Evolutionary conservation across 2,888 invertebrate species (phyloP).

Genomic region (Tetragnatha montana): DNA sequence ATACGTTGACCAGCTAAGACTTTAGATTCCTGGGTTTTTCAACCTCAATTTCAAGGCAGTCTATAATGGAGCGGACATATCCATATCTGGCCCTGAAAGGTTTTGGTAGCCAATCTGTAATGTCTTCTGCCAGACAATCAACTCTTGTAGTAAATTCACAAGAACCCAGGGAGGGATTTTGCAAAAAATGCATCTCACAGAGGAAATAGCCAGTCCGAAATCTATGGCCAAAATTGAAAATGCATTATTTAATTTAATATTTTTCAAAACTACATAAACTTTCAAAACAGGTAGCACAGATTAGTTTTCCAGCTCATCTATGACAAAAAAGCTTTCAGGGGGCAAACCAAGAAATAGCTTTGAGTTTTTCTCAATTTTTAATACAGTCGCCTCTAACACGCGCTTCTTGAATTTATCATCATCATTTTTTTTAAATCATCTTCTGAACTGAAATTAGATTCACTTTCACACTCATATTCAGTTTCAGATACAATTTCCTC

Average conservation of each 20-base stretch:
- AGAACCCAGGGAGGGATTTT: slow-evolving; percentile 18
- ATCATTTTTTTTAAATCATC: neutral
- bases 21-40: slow-evolving; percentile 75
- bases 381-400: neutral
- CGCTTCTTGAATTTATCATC: neutral
- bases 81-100: slow-evolving; percentile 24
- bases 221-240: slow-evolving; percentile 32
- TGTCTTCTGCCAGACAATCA: slow-evolving; percentile 21
- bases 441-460: slow-evolving; percentile 14
- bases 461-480: slow-evolving; percentile 4
- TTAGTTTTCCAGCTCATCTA: neutral
- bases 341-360: slow-evolving; percentile 31
- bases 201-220: slow-evolving; percentile 5
- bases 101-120: slow-evolving; percentile 2
- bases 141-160: slow-evolving; percentile 3
- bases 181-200: neutral
- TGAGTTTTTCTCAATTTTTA: slow-evolving; percentile 13
- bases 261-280: slow-evolving; percentile 16
- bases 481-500: neutral
- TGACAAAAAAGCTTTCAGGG: slow-evolving; percentile 3
- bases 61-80: slow-evolving; percentile 73
- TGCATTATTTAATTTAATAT: neutral
- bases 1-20: slow-evolving; percentile 74
- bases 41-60: slow-evolving; percentile 76
- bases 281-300: neutral